Percentiles rank a stretch among this genome's conserved stretches.
Conservation (phyloP, 2,797 vertebrate species). For the Sus cebifrons region DNA sequence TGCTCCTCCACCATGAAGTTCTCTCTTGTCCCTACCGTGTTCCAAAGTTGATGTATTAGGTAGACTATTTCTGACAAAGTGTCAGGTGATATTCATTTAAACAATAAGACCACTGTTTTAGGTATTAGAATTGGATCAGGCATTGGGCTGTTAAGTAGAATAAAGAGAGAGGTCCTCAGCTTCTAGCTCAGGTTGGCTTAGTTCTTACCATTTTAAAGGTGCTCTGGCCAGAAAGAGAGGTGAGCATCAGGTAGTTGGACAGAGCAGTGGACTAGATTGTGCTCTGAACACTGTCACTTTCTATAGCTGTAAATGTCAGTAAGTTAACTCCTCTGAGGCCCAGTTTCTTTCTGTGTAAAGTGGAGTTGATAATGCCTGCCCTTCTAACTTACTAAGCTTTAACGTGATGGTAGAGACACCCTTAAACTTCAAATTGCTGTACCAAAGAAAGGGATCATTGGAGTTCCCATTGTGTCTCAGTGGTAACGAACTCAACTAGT, state of each 20-base stretch:
- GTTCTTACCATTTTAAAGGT: not conserved
- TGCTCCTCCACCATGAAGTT: not conserved
- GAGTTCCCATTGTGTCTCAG: no score
- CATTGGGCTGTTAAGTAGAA: not conserved
- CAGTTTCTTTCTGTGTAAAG: not conserved
- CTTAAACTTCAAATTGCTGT: not conserved
- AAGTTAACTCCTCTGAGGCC: not conserved
- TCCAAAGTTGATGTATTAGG: constrained; percentile 41
- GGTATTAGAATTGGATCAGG: not conserved
- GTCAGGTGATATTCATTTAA: not conserved
- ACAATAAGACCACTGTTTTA: not conserved
- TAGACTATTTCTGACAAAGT: constrained; percentile 11
- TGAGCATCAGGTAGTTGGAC: not conserved
- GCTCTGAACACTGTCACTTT: not conserved
- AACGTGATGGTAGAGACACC: not conserved
- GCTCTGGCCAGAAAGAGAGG: not conserved
- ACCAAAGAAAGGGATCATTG: not conserved
- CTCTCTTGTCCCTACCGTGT: not conserved
- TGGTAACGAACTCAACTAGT: no score
- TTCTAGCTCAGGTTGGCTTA: not conserved
- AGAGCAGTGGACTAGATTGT: not conserved
- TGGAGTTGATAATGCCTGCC: not conserved
- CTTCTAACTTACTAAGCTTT: not conserved
- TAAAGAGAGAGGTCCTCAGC: not conserved
- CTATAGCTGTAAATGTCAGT: not conserved